Base-by-base conservation (phyloP, 2,888 invertebrate genomes). In the Rhorus exstirpatorius region DNA sequence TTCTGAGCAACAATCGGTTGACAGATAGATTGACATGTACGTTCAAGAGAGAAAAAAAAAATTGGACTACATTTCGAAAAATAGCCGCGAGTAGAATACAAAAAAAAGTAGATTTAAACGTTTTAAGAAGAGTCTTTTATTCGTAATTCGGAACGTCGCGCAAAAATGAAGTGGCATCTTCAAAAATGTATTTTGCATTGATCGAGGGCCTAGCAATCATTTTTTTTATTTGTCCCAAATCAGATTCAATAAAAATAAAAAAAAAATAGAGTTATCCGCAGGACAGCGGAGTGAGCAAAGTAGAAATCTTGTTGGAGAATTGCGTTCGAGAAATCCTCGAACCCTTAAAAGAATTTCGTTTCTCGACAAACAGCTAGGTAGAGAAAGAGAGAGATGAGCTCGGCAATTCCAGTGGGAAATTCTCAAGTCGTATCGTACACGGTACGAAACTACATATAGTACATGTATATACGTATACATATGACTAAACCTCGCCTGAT, bases 401-500 rank as follows among this genome's bases (percentile, higher is more conserved):
- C 78, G 55, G 68, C 74, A 70, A 82, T 78, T 65, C 81, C 81
- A 63, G 74, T 82, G 81, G 81, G 81, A 82, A 82, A 82, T 82
- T 82, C 78, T 49, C 63, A 55, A 81, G 61, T 67, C 72, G 74
- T 35, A 78, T 78, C 72, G 61, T 44, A 60, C 49, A 70, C 53
- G 60, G 38, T 58, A 60, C 71, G 74, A 81, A n/a, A n/a, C n/a
- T 63, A 55, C 46, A 46, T 14, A 75, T 38, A n/a, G 21, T 17
- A 38, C 31, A 63, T 51, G 49, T 51, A 76, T 41, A 51, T 55
- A 71, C 24, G 35, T 26, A 38, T 41, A 65, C 41, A 61, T 35
- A 61, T 10, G 31, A 46, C 63, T 55, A 65, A 75, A 75, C 31
- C 65, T 19, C 21, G 8, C 44, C 53, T 19, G 44, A 53, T 24